Percentiles rank a stretch among this genome's conserved stretches.
These are phyloP conservation scores for Coelopa pilipes DNA, from an alignment of 2,888 invertebrate species.

Conservation along the genomic window DNA sequence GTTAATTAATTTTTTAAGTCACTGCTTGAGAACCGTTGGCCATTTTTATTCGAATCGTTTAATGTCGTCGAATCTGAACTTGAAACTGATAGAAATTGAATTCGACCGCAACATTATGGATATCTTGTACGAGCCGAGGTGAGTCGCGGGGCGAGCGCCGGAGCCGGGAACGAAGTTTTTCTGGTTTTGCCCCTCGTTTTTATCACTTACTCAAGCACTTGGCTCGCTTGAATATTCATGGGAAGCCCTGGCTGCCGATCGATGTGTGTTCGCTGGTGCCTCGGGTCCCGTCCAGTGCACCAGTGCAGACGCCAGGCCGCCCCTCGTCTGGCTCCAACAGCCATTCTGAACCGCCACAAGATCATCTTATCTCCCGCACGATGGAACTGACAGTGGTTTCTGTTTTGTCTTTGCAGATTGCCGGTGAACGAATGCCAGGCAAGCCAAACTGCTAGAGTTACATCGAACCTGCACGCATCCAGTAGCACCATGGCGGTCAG, in stretches of 20 bases:
- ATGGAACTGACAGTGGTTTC: not conserved
- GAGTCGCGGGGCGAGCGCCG: conserved; percentile 29
- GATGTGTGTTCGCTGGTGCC: no score
- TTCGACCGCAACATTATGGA: conserved; percentile 66
- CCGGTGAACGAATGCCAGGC: conserved; percentile 82
- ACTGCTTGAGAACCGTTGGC: conserved; percentile 31
- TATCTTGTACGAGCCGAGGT: conserved; percentile 60
- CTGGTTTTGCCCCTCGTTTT: no score
- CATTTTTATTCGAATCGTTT: not conserved
- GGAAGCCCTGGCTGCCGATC: no score
- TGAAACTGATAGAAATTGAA: conserved; percentile 59
- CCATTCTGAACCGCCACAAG: no score
- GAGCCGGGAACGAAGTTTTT: no score
- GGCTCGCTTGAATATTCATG: no score
- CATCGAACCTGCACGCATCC: conserved; percentile 80
- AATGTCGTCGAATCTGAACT: conserved; percentile 40
- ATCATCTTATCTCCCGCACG: no score
- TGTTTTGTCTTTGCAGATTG: conserved; percentile 73
- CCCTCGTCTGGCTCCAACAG: no score
- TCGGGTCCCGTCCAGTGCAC: no score
- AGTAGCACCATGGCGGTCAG: conserved; percentile 96
- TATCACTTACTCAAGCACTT: no score
- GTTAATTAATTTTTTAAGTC: no score
- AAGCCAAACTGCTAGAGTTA: conserved; percentile 87
- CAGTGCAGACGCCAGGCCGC: no score